Conservation (phyloP, 2,113 vertebrate genomes). For the Hippocampus mohnikei region DNA sequence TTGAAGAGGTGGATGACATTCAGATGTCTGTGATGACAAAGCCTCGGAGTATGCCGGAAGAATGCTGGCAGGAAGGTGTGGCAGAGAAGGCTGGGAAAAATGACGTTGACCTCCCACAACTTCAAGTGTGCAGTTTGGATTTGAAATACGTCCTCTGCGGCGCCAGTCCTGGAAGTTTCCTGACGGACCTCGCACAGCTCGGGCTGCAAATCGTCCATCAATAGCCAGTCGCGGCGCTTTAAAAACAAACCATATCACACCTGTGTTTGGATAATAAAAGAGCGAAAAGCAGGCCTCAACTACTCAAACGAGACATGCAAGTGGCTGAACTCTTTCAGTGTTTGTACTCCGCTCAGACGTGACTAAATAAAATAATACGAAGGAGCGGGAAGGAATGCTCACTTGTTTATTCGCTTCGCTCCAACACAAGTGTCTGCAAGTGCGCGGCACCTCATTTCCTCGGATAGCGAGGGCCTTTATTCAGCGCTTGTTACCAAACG, state of each 20-base stretch:
- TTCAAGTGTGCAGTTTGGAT: too few relatives aligned
- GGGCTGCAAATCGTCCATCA: background rate
- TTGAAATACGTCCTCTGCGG: too few relatives aligned
- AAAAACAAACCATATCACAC: background rate
- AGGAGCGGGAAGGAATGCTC: background rate
- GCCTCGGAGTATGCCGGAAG: too few relatives aligned
- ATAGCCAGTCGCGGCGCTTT: background rate
- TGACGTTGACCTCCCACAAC: too few relatives aligned
- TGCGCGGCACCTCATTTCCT: slow-evolving; percentile 12
- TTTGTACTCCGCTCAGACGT: background rate
- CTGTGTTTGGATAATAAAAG: background rate
- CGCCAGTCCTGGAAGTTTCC: background rate
- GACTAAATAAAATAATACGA: background rate
- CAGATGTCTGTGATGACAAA: too few relatives aligned
- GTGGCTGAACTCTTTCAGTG: background rate
- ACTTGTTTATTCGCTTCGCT: background rate
- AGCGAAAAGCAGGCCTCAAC: background rate
- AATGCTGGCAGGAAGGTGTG: too few relatives aligned
- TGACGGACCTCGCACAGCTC: background rate
- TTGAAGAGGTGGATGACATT: too few relatives aligned
- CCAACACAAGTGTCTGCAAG: background rate
- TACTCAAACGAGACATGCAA: background rate
- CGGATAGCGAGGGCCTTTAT: slow-evolving; percentile 10
- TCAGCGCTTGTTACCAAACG: slow-evolving; percentile 24
- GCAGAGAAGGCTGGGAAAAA: too few relatives aligned